Evolutionary conservation across 1,140 invertebrate species (phyloP), one percentile per base, ranked within the genome.

Genomic region (Macrocentrus cingulum): DNA sequence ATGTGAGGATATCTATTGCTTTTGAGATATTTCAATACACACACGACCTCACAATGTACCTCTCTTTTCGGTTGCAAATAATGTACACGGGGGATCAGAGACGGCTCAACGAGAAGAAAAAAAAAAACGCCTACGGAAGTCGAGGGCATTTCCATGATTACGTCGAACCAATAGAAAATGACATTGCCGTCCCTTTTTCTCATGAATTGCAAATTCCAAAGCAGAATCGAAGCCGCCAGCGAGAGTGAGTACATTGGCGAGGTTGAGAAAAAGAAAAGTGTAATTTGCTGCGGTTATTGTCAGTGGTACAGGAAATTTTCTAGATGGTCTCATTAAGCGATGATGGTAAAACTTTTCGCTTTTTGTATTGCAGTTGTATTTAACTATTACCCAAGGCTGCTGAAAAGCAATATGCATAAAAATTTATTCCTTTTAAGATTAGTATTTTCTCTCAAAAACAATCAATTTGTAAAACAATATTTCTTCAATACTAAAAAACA

Each of bases 201-300:
- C 56, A 58, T 58, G 56, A 58, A 58, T 58, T 58, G 56, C 56
- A 58, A 36, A 58, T 58, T 58, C 48, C 29, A 22, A 4, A 13
- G 45, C 9, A 49, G 36, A 50, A 50, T 37, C 32, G 37, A 50
- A 57, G 23, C 34, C 13, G 42, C 25, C 44, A 48, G 45, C 32
- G 23, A n/a, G 15, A n/a, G 36, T 3, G 36, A 39, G 22, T 13
- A 25, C 32, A n/a, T n/a, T n/a, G 29, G 18, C 52, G 25, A 29
- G 25, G 9, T 22, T 18, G 55, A 15, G n/a, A 22, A 8, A 44
- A 49, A 55, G 34, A 49, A 45, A 46, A 50, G 20, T 15, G 13
- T 37, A 36, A 41, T 5, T 41, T 36, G 25, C 34, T 34, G 56
- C 34, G 25, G 52, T 59, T 48, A 51, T 45, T 39, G 36, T 39